Percentiles rank a stretch among this genome's conserved stretches.
These are phyloP conservation scores for Rhynchonycteris naso DNA, from an alignment of 2,797 vertebrate genomes.

Conservation along the genomic window DNA sequence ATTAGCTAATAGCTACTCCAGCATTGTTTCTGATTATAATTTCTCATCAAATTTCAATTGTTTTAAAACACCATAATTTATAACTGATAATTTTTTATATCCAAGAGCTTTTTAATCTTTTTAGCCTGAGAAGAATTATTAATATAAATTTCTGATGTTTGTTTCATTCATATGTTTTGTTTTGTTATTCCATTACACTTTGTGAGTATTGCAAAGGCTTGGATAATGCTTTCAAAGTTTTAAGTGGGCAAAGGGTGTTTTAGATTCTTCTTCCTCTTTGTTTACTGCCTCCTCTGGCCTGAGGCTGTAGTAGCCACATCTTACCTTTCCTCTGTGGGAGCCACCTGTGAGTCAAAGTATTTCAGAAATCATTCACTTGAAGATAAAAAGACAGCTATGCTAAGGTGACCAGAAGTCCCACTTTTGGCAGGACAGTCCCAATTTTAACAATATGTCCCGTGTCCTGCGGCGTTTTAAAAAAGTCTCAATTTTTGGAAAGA, in stretches of 20 bases:
- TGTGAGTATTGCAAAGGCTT: not conserved
- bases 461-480: no score
- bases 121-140: not conserved
- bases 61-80: not conserved
- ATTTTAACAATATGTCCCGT: no score
- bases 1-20: not conserved
- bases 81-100: not conserved
- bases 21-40: not conserved
- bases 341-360: not conserved
- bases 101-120: no score
- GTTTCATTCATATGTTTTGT: not conserved
- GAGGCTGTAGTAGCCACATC: not conserved
- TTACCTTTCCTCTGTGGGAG: not conserved
- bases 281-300: not conserved
- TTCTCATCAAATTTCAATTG: slow-evolving; percentile 15
- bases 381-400: not conserved
- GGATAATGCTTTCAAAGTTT: not conserved
- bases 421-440: no score
- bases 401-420: no score
- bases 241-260: not conserved
- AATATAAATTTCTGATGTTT: not conserved
- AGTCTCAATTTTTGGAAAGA: no score
- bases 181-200: not conserved
- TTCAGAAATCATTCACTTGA: not conserved
- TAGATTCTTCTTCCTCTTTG: not conserved